Evolutionary conservation across 2,113 vertebrate genomes (phyloP), one percentile per base, ranked within the genome.

Genomic region (Alectura lathami): DNA sequence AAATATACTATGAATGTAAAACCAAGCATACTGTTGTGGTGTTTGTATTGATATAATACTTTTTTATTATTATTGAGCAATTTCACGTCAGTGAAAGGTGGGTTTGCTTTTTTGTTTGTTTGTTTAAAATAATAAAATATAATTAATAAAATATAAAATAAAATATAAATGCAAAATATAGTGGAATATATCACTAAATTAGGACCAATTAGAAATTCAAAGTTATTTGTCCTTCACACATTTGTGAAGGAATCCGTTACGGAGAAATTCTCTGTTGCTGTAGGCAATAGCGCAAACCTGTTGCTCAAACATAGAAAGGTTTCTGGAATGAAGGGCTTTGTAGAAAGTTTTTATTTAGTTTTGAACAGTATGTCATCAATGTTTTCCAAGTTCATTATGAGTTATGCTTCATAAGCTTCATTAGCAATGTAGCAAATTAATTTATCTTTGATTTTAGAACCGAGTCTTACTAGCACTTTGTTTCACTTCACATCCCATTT

Each of bases 361-460:
- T 85, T 69, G 26, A 79, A 36, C 6, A 88, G 38, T 27, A 3
- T 24, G 47, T 51, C 13, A 60, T 72, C 40, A 38, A 22, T 21
- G 8, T 27, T 34, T 60, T 69, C 9, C 22, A 51, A 0, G 0
- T 50, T 38, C 11, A 32, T 54, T 72, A 79, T 47, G 83, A 43
- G n/a, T 42, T 34, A 51, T 0, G n/a, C n/a, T n/a, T n/a, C n/a
- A n/a, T n/a, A n/a, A n/a, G 0, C 68, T 91, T 72, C 8, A 30
- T 42, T 47, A 83, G 8, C 40, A 76, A 36, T 8, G 9, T 40
- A 18, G 20, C 8, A 72, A 83, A 64, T 47, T 34, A 47, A 36
- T n/a, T 48, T 48, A 16, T 20, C 11, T 73, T 27, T 50, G 36
- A 45, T 54, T 88, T 94, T 76, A 79, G 13, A 76, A 56, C 20